These are phyloP conservation scores for Amphipoea lucens DNA, from an alignment of 2,888 invertebrate species.

Conservation along the genomic window DNA sequence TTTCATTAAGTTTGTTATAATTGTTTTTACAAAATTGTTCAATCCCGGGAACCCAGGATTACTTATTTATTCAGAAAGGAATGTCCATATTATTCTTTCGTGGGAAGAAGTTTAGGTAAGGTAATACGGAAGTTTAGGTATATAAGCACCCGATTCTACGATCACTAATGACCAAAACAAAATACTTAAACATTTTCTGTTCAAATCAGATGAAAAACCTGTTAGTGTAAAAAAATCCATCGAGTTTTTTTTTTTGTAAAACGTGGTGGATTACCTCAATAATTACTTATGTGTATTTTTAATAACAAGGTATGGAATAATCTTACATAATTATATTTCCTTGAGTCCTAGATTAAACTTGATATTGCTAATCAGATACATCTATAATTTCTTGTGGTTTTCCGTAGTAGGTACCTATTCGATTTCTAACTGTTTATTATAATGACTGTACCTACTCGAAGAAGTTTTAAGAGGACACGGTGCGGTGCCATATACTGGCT, in stretches of 20 bases:
- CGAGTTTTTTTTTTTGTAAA: not conserved
- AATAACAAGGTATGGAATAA: not conserved
- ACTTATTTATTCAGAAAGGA: no score
- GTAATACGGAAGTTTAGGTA: no score
- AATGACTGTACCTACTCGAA: not conserved
- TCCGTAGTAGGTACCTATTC: not conserved
- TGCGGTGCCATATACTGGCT: not conserved
- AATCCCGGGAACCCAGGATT: no score
- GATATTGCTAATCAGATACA: not conserved
- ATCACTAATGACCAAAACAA: no score
- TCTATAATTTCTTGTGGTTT: conserved; percentile 37
- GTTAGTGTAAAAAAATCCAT: not conserved
- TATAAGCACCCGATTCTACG: no score
- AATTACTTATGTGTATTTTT: not conserved
- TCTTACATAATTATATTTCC: not conserved
- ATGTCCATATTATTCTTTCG: no score
- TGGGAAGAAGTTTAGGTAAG: no score
- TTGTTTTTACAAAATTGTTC: no score
- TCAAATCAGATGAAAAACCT: not conserved
- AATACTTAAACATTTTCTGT: not conserved
- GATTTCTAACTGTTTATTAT: conserved; percentile 9
- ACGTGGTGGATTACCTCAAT: not conserved
- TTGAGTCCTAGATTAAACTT: not conserved
- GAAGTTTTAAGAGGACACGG: not conserved
- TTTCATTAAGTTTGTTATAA: no score